Conservation (phyloP, 2,888 invertebrate genomes). For the Hemicrepidius hirtus region DNA sequence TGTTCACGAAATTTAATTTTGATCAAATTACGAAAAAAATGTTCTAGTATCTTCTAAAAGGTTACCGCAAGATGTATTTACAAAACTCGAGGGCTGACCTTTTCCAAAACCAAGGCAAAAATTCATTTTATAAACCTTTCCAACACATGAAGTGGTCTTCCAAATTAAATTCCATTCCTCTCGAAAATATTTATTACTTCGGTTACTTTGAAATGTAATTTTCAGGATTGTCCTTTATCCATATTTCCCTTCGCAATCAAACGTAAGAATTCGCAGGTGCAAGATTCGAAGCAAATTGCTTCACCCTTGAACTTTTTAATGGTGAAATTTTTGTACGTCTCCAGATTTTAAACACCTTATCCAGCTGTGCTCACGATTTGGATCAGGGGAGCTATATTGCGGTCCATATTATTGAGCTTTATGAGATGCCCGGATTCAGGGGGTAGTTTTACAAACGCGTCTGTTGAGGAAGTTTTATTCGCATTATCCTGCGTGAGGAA, state of each 20-base stretch:
- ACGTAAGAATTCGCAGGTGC: conserved; percentile 21
- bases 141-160: too few species aligned
- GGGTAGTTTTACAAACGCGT: background rate
- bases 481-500: background rate
- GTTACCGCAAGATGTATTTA: too few species aligned
- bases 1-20: too few species aligned
- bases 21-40: too few species aligned
- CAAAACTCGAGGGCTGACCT: too few species aligned
- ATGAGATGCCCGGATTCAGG: conserved; percentile 9
- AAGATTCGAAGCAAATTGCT: conserved; percentile 11
- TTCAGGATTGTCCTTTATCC: background rate
- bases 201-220: background rate
- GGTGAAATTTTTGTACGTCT: conserved; percentile 3
- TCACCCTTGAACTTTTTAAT: background rate
- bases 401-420: conserved; percentile 28
- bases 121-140: too few species aligned
- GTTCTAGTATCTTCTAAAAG: too few species aligned
- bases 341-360: conserved; percentile 22
- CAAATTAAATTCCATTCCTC: too few species aligned
- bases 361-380: conserved; percentile 28
- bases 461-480: background rate
- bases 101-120: too few species aligned
- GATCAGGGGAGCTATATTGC: conserved; percentile 20
- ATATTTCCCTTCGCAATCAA: too few species aligned
- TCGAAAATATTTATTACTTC: too few species aligned